Conservation (phyloP, 1,140 invertebrate genomes). For the Lamellibrachia luymesi region DNA sequence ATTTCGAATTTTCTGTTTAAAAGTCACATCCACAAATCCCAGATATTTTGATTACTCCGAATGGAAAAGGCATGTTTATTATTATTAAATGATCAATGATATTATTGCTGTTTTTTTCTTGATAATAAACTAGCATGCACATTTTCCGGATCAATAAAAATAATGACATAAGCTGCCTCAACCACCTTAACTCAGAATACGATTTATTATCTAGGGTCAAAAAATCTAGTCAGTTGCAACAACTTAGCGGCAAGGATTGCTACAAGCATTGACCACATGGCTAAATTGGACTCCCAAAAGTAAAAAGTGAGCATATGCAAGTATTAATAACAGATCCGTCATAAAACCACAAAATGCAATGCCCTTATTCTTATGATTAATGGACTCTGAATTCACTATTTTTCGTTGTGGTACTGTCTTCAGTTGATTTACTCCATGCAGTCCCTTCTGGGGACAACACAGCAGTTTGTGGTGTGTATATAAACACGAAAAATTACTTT, state of each 20-base stretch:
- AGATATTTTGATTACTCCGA: not conserved
- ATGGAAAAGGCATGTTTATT: not conserved
- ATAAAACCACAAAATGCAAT: not conserved
- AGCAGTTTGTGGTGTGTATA: too few species aligned
- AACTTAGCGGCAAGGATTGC: not conserved
- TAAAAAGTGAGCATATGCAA: not conserved
- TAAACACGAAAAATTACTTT: too few species aligned
- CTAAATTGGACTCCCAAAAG: not conserved
- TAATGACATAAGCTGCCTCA: not conserved
- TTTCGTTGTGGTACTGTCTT: not conserved
- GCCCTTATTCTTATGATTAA: not conserved
- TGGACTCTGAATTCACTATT: not conserved
- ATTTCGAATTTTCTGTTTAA: too few species aligned
- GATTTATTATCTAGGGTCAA: not conserved
- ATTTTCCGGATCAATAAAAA: not conserved
- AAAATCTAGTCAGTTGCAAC: not conserved
- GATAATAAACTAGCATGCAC: not conserved
- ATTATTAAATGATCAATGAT: not conserved
- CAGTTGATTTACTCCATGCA: too few species aligned
- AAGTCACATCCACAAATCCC: not conserved
- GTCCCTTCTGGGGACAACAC: too few species aligned
- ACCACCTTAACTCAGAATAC: not conserved
- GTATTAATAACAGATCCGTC: conserved; percentile 5
- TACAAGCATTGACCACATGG: not conserved
- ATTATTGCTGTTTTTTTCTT: not conserved